These are phyloP conservation scores for Corella eumyota DNA, from an alignment of 23 tunicate genomes.

Conservation along the genomic window DNA sequence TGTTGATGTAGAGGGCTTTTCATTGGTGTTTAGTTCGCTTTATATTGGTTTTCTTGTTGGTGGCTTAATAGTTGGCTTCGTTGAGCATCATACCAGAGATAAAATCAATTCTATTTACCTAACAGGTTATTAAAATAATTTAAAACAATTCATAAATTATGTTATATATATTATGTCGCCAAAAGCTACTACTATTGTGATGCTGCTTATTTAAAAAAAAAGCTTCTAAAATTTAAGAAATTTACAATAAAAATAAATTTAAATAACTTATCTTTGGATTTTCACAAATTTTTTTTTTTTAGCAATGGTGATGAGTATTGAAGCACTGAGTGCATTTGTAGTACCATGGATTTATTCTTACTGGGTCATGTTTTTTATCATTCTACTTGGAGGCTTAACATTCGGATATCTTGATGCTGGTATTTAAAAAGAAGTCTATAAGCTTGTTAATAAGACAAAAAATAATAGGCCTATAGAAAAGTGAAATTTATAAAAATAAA, in stretches of 20 bases:
- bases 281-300: no score
- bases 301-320: neutral
- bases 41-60: neutral
- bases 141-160: no score
- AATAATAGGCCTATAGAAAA: no score
- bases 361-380: conserved; percentile 11
- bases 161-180: no score
- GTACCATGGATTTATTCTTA: conserved; percentile 25
- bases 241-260: no score
- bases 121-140: no score
- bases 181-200: no score
- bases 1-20: neutral
- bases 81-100: neutral
- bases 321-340: neutral
- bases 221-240: no score
- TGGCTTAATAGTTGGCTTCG: conserved; percentile 1
- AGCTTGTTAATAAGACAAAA: no score
- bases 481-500: no score
- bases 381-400: conserved; percentile 22
- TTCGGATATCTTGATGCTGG: conserved; percentile 48
- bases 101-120: neutral
- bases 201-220: no score
- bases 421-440: neutral
- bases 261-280: no score
- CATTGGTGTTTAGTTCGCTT: neutral